Base-by-base conservation (phyloP, 2,797 vertebrate genomes). In the Discoglossus pictus region DNA sequence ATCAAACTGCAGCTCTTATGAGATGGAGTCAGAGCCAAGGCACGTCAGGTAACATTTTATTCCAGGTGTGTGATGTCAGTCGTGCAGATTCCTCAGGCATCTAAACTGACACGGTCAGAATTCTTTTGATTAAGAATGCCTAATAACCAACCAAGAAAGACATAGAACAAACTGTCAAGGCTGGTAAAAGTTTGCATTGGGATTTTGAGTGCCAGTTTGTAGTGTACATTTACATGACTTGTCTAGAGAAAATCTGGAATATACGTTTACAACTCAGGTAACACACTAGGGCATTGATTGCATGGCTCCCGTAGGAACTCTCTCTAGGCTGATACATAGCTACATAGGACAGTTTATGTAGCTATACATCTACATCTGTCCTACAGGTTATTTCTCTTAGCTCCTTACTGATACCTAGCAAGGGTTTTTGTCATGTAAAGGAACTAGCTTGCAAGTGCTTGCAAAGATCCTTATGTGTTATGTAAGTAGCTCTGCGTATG, bases 1-100 rank as follows among this genome's bases (percentile, higher is more conserved):
- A 71, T 71, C 68, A 71, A 71, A 71, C 52, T 24, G 43, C 60
- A 64, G 60, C 60, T 64, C 51, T 35, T 71, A 71, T 51, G 51
- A 64, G 60, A 63, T 25, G 51, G 68, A 70, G 60, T 58, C 59
- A 58, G 35, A 8, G 44, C 55, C 23, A 44, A 71, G 52, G 44
- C 60, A 71, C 50, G 68, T 71, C 60, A 64, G 52, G 68, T 64
- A 71, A 47, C 60, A 64, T 71, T 71, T 71, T 64, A 71, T 71
- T 64, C 18, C 51, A 71, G 68, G 68, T 71, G 44, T 70, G 51
- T 64, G 51, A 71, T 71, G 60, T 71, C 68, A 63, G 68, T 58
- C 58, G 35, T 51, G 44, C 18, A 9, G 60, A 51, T 63, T 71
- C 60, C 50, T 64, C 18, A 63, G 60, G 68, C 60, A 35, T 63